phyloP scores from a whole-genome alignment of 2,888 invertebrate species.

The Aradus depressus region DNA sequence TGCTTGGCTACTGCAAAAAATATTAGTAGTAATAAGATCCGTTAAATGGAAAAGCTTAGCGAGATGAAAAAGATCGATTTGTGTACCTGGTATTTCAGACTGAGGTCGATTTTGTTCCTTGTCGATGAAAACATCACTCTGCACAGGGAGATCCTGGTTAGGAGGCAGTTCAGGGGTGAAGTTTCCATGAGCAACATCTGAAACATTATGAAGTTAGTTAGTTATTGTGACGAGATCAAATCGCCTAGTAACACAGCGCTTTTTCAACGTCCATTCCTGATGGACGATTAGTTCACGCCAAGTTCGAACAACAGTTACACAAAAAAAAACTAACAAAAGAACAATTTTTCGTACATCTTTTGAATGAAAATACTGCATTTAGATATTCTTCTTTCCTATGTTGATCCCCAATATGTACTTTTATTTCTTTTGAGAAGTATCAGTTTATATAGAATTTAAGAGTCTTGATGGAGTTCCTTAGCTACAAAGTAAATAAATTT shows the following conservation, averaged over 20 bases:
- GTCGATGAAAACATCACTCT: conserved; percentile 33
- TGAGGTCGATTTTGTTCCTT: conserved; percentile 33
- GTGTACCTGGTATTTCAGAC: conserved; percentile 33
- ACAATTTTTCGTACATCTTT: too few species aligned
- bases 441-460: too few species aligned
- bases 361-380: too few species aligned
- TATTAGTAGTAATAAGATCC: not conserved
- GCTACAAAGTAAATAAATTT: too few species aligned
- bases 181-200: conserved; percentile 50
- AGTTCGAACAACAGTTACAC: too few species aligned
- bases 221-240: not conserved
- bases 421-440: too few species aligned
- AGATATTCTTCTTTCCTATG: too few species aligned
- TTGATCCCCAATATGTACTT: too few species aligned
- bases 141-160: conserved; percentile 38
- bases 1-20: conserved; percentile 47
- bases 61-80: not conserved
- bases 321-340: too few species aligned
- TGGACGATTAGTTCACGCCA: too few species aligned
- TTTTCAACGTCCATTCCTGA: too few species aligned
- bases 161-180: conserved; percentile 56
- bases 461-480: too few species aligned
- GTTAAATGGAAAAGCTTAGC: not conserved
- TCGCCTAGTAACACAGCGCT: not conserved
- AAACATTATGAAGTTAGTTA: conserved; percentile 23